Conservation (phyloP, 2,888 invertebrate species). For the Metellina segmentata region DNA sequence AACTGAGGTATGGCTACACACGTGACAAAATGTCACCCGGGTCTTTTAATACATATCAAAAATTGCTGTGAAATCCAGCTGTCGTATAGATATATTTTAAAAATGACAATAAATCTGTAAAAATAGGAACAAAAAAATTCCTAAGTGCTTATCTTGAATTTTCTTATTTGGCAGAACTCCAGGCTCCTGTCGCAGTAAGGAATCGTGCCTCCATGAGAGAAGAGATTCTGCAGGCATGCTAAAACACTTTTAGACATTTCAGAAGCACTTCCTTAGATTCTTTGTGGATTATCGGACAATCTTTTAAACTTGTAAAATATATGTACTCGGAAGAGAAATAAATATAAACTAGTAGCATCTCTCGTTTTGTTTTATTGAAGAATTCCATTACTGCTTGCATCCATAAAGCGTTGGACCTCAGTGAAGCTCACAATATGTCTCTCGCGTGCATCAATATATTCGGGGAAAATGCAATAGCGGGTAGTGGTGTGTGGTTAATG, state of each 20-base stretch:
- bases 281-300: background rate
- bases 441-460: background rate
- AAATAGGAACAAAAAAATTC: background rate
- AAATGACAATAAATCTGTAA: background rate
- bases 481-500: background rate
- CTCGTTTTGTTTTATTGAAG: constrained; percentile 18
- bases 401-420: background rate
- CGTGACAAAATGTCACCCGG: background rate
- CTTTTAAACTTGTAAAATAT: constrained; percentile 19
- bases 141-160: constrained; percentile 51
- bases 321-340: constrained; percentile 42
- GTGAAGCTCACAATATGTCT: background rate
- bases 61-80: background rate
- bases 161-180: constrained; percentile 68
- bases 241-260: constrained; percentile 35
- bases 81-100: background rate
- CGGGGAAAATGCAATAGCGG: background rate
- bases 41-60: background rate
- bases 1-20: background rate
- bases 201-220: constrained; percentile 12
- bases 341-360: constrained; percentile 10
- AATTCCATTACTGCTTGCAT: background rate
- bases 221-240: constrained; percentile 36
- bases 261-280: constrained; percentile 16
- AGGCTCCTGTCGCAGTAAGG: constrained; percentile 23